phyloP scores from a whole-genome alignment of 2,888 invertebrate genomes.

The Caenorhabditis doughertyi region DNA sequence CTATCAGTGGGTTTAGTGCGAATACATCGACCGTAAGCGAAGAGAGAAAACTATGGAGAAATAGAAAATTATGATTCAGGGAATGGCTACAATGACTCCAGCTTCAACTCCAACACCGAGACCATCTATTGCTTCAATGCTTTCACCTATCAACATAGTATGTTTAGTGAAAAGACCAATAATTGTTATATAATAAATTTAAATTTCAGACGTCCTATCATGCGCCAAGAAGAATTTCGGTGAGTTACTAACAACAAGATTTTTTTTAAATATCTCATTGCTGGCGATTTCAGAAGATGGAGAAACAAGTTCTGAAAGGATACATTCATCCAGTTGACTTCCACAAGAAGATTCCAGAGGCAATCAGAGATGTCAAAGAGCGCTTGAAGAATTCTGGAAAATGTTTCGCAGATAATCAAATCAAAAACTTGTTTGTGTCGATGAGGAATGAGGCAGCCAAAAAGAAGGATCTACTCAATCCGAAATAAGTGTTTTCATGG shows the following conservation, averaged over 20 bases:
- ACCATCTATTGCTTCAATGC: background rate
- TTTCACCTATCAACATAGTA: background rate
- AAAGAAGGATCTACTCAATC: too few relatives aligned
- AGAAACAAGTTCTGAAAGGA: background rate
- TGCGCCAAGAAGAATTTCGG: background rate
- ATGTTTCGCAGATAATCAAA: background rate
- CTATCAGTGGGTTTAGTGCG: too few relatives aligned
- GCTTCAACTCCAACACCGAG: background rate
- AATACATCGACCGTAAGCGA: background rate
- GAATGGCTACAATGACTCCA: background rate
- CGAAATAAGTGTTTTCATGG: too few relatives aligned
- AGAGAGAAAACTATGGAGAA: background rate
- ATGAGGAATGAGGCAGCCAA: background rate
- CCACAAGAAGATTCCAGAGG: background rate
- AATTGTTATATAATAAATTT: too few relatives aligned
- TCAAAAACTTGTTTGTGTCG: background rate
- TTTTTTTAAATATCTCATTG: background rate
- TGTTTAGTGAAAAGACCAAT: too few relatives aligned
- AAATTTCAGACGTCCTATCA: background rate
- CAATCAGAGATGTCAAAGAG: background rate
- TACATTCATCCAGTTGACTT: background rate
- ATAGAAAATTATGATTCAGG: background rate
- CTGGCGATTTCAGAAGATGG: slow-evolving; percentile 1
- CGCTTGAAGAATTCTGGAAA: background rate
- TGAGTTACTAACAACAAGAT: background rate